Evolutionary conservation across 2,113 vertebrate species (phyloP), one percentile per base, ranked within the genome.

Genomic region (Camelus bactrianus): DNA sequence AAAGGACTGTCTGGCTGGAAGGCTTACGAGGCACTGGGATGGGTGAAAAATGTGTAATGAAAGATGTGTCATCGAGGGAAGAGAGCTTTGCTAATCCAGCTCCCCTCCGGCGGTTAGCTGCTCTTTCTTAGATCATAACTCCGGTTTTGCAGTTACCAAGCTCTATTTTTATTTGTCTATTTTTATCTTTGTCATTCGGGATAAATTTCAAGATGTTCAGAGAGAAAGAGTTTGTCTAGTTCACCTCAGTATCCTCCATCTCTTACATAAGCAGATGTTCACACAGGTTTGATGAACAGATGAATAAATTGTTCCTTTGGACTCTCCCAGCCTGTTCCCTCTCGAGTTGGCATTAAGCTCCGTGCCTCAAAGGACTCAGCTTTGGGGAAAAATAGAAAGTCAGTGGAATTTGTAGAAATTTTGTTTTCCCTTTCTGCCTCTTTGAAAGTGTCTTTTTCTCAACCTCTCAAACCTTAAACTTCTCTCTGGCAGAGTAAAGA

Each of bases 391-490:
- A 32, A 69, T 0, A 84, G 70, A 32, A 92, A 82, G 54, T 56
- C 56, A 48, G 0, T 50, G 22, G 48, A 86, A 62, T 58, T 24
- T 30, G 15, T 35, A 14, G 50, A 67, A 20, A 13, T 2, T 20
- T 64, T 94, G 19, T 81, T 46, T 96, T 84, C 24, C 10, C 24
- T 80, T 82, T 82, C 26, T 82, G 26, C 16, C 30, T 93, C 62
- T 92, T 82, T 26, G 32, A 69, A 79, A 69, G 12, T 42, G 28
- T 54, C 72, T 76, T 42, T 30, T 3, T 17, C 42, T 82, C 38
- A 42, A 4, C 5, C 30, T 22, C 42, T 12, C 62, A 48, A 42
- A 9, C 22, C 46, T 22, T 26, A 26, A 30, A 26, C 19, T 83
- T 48, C 19, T 69, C 50, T 75, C 70, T 58, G 22, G 32, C 50